A percentile compares a stretch with the other conserved stretches of the same genome.
These are phyloP conservation scores for Cryptomyrus ogoouensis DNA, from an alignment of 2,113 vertebrate genomes.

Conservation along the genomic window DNA sequence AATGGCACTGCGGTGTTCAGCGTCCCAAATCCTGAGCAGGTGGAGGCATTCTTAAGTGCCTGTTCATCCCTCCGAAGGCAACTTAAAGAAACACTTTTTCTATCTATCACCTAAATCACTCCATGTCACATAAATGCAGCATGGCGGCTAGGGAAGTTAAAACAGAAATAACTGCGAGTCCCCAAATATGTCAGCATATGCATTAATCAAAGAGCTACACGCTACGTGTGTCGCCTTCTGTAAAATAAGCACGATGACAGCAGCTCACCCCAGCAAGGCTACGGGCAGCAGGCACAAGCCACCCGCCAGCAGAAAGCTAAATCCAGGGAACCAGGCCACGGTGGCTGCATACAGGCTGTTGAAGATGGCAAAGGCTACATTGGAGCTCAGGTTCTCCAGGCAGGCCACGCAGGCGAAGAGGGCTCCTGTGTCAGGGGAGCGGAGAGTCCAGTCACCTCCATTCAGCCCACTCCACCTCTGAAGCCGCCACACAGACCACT, in stretches of 20 bases:
- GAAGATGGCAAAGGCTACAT: constrained; percentile 57
- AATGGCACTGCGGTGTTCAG: neutral
- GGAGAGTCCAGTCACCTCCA: neutral
- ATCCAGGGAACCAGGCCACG: constrained; percentile 78
- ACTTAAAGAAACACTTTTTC: no score
- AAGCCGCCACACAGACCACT: constrained; percentile 43
- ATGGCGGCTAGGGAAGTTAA: neutral
- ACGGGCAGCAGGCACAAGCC: constrained; percentile 72
- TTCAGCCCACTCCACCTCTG: neutral
- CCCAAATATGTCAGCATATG: neutral
- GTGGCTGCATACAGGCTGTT: constrained; percentile 78
- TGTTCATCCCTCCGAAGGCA: neutral
- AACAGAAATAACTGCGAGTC: neutral
- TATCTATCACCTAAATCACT: neutral
- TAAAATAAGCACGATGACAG: neutral
- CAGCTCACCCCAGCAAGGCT: constrained; percentile 69
- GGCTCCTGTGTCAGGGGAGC: constrained; percentile 62
- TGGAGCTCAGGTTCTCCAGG: constrained; percentile 68
- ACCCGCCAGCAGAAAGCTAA: constrained; percentile 75
- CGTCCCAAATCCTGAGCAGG: neutral
- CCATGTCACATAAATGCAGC: neutral
- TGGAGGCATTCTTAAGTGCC: neutral
- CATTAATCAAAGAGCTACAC: neutral
- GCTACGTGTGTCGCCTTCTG: neutral
- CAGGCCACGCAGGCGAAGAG: constrained; percentile 85